These are phyloP conservation scores for Kryptolebias ocellatus DNA, from an alignment of 2,797 vertebrate genomes.

Conservation along the genomic window DNA sequence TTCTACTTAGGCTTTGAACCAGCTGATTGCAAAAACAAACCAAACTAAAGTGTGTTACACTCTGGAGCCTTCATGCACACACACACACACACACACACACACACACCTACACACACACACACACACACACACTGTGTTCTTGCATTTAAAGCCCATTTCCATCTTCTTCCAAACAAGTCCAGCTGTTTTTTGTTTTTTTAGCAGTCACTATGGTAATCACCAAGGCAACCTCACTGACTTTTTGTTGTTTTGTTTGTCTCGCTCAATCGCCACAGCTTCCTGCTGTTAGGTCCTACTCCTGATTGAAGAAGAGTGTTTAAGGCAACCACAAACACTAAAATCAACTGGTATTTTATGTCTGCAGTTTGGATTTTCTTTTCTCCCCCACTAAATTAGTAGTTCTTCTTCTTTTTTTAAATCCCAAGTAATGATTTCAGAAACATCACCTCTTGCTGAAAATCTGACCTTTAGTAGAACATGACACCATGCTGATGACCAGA, in stretches of 20 bases:
- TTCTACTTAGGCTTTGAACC: constrained; percentile 26
- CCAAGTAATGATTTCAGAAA: constrained; percentile 57
- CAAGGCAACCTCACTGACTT: constrained; percentile 68
- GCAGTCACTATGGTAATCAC: constrained; percentile 63
- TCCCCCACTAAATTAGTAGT: constrained; percentile 2
- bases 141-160: constrained; percentile 6
- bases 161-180: constrained; percentile 25
- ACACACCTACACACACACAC: neutral
- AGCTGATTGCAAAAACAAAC: constrained; percentile 47
- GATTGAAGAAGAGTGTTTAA: constrained; percentile 55
- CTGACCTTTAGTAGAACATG: constrained; percentile 32
- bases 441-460: constrained; percentile 56
- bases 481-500: constrained; percentile 37
- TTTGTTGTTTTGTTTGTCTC: constrained; percentile 45
- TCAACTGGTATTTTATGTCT: constrained; percentile 5
- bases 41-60: constrained; percentile 15
- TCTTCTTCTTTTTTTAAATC: constrained; percentile 38
- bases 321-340: constrained; percentile 39
- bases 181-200: constrained; percentile 28
- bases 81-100: no score
- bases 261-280: constrained; percentile 34
- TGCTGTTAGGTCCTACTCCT: constrained; percentile 53
- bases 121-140: neutral
- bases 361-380: constrained; percentile 38
- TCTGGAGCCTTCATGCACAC: no score